These are phyloP conservation scores for Sebastes iracundus DNA, from an alignment of 2,797 vertebrate genomes.

Conservation along the genomic window DNA sequence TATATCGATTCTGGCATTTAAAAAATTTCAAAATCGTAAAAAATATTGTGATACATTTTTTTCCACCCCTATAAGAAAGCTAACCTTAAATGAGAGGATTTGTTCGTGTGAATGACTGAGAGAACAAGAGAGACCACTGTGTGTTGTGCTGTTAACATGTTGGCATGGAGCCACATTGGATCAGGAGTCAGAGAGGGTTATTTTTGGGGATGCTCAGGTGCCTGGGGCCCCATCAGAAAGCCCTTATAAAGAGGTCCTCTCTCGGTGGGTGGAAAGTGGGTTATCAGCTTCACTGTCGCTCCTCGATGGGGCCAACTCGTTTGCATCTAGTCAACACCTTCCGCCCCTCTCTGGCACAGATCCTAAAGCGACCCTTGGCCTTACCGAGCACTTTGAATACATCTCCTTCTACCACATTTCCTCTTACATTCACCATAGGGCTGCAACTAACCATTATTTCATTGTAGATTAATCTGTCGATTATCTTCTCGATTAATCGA, in stretches of 20 bases:
- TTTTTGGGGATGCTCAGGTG: conserved; percentile 76
- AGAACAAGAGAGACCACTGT: not conserved
- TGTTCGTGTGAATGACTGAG: not conserved
- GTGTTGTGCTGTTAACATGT: conserved; percentile 34
- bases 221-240: conserved; percentile 58
- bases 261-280: conserved; percentile 73
- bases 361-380: conserved; percentile 39
- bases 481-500: too few species aligned
- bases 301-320: conserved; percentile 70
- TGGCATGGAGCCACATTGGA: conserved; percentile 52
- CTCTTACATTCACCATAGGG: not conserved
- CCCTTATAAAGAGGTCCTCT: conserved; percentile 81
- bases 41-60: too few species aligned
- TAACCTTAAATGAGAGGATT: not conserved
- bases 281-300: conserved; percentile 76
- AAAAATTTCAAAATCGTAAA: too few species aligned
- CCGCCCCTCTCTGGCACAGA: conserved; percentile 48
- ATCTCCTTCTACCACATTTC: conserved; percentile 13
- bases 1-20: too few species aligned
- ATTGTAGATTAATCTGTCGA: too few species aligned
- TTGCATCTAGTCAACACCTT: conserved; percentile 82
- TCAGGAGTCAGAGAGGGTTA: conserved; percentile 65
- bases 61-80: not conserved
- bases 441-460: too few species aligned
- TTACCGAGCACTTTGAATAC: conserved; percentile 17